These are phyloP conservation scores for Aurelia aurita complex sp. Pacific DNA, from an alignment of 30 jellyfish, hydroid and myxozoan species.

Conservation along the genomic window DNA sequence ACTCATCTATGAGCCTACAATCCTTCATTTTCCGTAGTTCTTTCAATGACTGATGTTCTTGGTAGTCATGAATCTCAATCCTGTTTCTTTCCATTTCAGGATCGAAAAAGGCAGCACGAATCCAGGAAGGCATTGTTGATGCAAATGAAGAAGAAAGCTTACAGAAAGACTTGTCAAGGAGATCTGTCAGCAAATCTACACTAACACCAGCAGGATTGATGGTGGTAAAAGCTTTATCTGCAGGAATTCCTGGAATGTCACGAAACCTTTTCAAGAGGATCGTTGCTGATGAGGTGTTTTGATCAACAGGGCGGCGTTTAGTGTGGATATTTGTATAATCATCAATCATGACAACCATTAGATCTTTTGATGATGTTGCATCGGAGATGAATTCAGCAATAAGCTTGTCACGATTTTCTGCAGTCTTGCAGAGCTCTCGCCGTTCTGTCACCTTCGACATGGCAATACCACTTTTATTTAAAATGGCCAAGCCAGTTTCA, in stretches of 20 bases:
- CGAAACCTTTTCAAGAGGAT: neutral
- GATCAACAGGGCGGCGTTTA: neutral
- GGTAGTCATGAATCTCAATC: too few relatives aligned
- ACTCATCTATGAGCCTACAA: too few relatives aligned
- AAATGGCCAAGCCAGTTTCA: slow-evolving; percentile 1
- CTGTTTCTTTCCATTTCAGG: neutral
- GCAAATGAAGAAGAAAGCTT: neutral
- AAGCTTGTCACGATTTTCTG: too few relatives aligned
- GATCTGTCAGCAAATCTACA: neutral
- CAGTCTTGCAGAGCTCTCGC: neutral
- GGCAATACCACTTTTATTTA: slow-evolving; percentile 2
- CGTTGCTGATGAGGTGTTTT: neutral
- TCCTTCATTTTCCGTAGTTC: too few relatives aligned
- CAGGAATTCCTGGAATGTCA: slow-evolving; percentile 9
- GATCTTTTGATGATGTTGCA: neutral
- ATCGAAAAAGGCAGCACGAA: slow-evolving; percentile 7
- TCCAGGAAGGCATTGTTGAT: slow-evolving; percentile 17
- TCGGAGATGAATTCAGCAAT: slow-evolving; percentile 4
- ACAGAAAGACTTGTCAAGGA: neutral
- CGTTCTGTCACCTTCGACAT: neutral
- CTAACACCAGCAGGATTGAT: slow-evolving; percentile 1
- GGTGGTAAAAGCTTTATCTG: neutral
- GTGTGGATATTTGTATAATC: slow-evolving; percentile 3
- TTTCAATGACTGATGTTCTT: too few relatives aligned
- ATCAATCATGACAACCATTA: neutral